Conservation (phyloP, 2,113 vertebrate genomes). For the Nymphicus hollandicus region DNA sequence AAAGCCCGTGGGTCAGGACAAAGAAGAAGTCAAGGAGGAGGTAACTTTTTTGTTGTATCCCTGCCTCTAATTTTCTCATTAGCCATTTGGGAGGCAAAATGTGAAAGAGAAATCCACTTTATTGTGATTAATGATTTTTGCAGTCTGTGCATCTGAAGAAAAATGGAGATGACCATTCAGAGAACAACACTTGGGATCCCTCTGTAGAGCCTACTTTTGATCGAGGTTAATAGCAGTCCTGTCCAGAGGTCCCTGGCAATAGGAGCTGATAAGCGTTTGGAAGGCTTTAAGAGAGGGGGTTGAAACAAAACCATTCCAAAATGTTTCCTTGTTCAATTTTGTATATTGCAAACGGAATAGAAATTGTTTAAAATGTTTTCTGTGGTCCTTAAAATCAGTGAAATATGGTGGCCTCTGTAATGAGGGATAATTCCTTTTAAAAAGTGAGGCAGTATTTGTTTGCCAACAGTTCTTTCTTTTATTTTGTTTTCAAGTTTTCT, state of each 20-base stretch:
- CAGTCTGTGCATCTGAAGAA: background rate
- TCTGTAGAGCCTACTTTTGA: background rate
- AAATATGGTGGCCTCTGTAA: background rate
- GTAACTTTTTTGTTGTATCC: constrained; percentile 46
- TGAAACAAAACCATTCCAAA: background rate
- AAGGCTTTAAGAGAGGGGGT: background rate
- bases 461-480: background rate
- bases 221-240: background rate
- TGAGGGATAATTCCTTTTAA: background rate
- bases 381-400: background rate
- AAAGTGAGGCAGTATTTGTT: background rate
- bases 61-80: background rate
- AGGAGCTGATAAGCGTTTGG: background rate
- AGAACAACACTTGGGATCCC: background rate
- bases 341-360: background rate
- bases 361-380: background rate
- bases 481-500: background rate
- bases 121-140: background rate
- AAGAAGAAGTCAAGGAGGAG: constrained; percentile 86
- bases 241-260: background rate
- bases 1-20: constrained; percentile 80
- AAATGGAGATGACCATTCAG: background rate
- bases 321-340: background rate
- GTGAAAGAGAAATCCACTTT: background rate
- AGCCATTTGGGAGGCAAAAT: background rate